A percentile compares a stretch with the other conserved stretches of the same genome.
Evolutionary conservation across 2,113 vertebrate genomes (phyloP).

Genomic region (Typhlomys cinereus): DNA sequence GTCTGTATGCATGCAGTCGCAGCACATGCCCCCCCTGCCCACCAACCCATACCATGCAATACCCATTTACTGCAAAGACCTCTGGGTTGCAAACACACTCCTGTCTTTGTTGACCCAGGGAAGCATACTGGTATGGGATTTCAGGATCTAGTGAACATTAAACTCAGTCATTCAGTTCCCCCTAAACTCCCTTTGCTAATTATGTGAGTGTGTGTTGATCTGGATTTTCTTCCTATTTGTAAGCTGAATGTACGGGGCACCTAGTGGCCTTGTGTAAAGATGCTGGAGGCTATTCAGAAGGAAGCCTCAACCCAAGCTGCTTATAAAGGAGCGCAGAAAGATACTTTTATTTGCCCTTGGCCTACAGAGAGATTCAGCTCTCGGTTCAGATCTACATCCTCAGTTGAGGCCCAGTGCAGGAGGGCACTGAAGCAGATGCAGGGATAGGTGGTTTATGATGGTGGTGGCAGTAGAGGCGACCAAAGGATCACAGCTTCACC

Average conservation of each 20-base stretch:
- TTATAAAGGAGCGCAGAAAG: background rate
- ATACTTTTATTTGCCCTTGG: background rate
- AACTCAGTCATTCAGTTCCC: background rate
- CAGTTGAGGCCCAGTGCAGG: background rate
- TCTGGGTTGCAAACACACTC: background rate
- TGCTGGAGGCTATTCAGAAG: background rate
- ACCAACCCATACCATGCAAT: accelerated
- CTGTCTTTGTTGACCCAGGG: background rate
- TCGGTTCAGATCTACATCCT: background rate
- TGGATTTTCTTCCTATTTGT: background rate
- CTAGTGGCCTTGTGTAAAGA: background rate
- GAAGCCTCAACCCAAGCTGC: constrained; percentile 1
- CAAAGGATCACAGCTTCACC: background rate
- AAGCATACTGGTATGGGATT: background rate
- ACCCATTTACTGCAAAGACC: background rate
- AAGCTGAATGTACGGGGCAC: background rate
- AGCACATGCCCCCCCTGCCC: background rate
- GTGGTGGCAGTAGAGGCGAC: background rate
- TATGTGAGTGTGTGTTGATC: background rate
- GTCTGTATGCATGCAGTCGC: background rate
- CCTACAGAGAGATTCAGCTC: background rate
- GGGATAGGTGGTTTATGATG: background rate
- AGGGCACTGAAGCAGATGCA: background rate
- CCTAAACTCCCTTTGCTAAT: background rate
- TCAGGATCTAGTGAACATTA: background rate